These are phyloP conservation scores for Neodiprion lecontei DNA, from an alignment of 1,140 invertebrate genomes.

Conservation along the genomic window DNA sequence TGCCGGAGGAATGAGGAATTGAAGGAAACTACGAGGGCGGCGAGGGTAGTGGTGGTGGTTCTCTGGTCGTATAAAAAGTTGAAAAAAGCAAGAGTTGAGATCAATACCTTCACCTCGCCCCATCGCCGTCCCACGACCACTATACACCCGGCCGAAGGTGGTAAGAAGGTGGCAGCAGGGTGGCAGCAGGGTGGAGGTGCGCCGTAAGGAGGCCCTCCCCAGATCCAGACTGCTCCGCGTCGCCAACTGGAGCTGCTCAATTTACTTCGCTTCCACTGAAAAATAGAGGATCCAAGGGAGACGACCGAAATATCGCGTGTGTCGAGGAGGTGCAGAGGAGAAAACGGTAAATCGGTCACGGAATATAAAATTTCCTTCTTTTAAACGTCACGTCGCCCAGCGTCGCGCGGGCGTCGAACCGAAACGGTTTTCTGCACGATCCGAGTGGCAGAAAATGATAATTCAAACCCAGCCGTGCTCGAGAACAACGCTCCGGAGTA, in stretches of 20 bases:
- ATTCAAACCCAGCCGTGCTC: neutral
- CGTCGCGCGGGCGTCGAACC: neutral
- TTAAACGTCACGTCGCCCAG: neutral
- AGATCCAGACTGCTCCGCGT: slow-evolving; percentile 31
- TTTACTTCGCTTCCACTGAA: neutral
- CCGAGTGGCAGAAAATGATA: too few species aligned
- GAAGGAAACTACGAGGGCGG: neutral
- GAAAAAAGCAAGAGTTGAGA: slow-evolving; percentile 55
- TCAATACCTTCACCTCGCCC: slow-evolving; percentile 48
- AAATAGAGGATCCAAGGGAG: neutral
- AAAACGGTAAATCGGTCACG: neutral
- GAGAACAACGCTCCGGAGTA: neutral
- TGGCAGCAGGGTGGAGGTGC: neutral
- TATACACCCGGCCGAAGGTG: neutral
- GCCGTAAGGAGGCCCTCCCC: slow-evolving; percentile 38
- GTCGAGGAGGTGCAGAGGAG: neutral
- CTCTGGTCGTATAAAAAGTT: slow-evolving; percentile 48
- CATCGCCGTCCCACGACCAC: slow-evolving; percentile 34
- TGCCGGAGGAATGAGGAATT: slow-evolving; percentile 41
- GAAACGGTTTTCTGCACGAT: slow-evolving; percentile 7
- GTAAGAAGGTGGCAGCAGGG: neutral
- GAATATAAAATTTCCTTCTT: neutral
- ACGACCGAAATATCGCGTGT: neutral
- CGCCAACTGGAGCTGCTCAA: slow-evolving; percentile 6
- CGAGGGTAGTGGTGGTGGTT: slow-evolving; percentile 33